Conservation (phyloP, 2,113 vertebrate genomes). For the Phalacrocorax pelagicus region DNA sequence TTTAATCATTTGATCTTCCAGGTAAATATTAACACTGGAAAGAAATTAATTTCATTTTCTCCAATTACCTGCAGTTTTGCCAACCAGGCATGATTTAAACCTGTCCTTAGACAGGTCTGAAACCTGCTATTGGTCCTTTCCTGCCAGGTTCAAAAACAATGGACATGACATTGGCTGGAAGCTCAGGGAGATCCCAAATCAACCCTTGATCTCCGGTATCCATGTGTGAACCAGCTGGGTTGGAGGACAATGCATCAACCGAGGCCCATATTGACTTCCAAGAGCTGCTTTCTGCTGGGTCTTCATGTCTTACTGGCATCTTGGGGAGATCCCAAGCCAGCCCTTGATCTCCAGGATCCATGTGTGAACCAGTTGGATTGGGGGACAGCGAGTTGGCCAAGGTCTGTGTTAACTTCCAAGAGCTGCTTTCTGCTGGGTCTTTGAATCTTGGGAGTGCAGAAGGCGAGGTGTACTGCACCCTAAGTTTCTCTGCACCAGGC, state of each 20-base stretch:
- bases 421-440: not conserved
- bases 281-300: not conserved
- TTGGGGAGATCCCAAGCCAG: not conserved
- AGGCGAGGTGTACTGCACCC: not conserved
- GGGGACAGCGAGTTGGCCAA: not conserved
- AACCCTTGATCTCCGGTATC: rapidly evolving
- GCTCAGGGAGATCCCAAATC: not conserved
- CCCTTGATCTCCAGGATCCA: rapidly evolving
- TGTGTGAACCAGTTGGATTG: rapidly evolving
- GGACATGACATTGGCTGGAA: not conserved
- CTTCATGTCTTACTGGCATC: not conserved
- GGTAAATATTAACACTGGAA: slow-evolving; percentile 6
- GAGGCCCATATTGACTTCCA: not conserved
- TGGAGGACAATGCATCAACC: not conserved
- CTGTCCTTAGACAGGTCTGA: not conserved
- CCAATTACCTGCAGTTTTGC: not conserved
- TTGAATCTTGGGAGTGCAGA: not conserved
- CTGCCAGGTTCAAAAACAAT: not conserved
- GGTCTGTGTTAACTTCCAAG: not conserved
- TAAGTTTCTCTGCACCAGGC: not conserved
- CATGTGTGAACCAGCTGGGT: rapidly evolving
- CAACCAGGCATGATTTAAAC: not conserved
- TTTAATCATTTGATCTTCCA: not conserved
- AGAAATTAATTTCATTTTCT: not conserved
- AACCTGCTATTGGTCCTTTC: not conserved